phyloP scores from a whole-genome alignment of 2,888 invertebrate genomes.

The Acrobasis suavella region DNA sequence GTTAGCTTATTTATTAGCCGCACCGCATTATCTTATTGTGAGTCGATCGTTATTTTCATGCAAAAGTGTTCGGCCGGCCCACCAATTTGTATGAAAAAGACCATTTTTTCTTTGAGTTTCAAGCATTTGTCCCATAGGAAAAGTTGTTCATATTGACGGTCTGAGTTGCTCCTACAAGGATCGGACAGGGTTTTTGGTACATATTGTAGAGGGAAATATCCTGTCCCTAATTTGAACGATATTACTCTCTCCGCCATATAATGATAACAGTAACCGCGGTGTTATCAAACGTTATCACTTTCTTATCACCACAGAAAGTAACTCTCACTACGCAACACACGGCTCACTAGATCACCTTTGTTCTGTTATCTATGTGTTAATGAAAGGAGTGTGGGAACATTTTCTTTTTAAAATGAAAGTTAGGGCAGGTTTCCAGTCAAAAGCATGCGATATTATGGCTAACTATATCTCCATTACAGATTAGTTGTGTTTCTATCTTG shows the following conservation, averaged over 20 bases:
- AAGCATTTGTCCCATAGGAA: too few species aligned
- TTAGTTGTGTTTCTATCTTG: too few species aligned
- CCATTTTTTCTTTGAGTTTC: too few species aligned
- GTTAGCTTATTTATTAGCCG: too few species aligned
- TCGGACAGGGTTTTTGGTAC: too few species aligned
- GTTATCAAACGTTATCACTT: conserved; percentile 19
- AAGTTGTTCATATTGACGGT: too few species aligned
- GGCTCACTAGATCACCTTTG: conserved; percentile 12
- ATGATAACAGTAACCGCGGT: neutral
- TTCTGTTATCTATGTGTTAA: conserved; percentile 7
- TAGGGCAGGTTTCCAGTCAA: neutral
- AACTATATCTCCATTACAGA: neutral
- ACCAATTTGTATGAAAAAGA: too few species aligned
- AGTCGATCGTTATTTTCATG: too few species aligned
- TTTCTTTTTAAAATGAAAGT: conserved; percentile 14
- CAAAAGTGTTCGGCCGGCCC: too few species aligned
- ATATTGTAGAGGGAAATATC: neutral
- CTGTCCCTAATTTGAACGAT: neutral
- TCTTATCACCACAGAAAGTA: conserved; percentile 8
- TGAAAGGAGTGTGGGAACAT: conserved; percentile 12
- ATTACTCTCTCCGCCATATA: neutral
- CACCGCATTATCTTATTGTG: too few species aligned
- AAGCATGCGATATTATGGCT: neutral
- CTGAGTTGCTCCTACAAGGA: too few species aligned
- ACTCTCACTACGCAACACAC: conserved; percentile 11